These are phyloP conservation scores for Selenia dentaria DNA, from an alignment of 2,888 invertebrate species.

Conservation along the genomic window DNA sequence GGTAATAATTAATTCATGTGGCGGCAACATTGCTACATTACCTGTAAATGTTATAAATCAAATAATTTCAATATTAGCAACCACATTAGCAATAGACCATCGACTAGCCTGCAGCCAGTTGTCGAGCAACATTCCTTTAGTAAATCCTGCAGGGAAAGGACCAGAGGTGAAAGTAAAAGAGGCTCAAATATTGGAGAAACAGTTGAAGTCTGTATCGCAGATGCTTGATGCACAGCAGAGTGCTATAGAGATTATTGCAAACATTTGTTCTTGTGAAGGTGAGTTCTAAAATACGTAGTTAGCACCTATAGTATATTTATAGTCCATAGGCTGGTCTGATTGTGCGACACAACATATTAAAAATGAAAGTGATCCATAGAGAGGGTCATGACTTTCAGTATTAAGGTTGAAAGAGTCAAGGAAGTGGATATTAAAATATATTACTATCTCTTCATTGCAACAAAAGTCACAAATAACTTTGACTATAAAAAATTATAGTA, in stretches of 20 bases:
- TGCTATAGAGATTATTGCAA: slow-evolving; percentile 88
- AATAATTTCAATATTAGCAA: slow-evolving; percentile 78
- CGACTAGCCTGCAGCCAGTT: slow-evolving; percentile 74
- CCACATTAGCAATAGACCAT: slow-evolving; percentile 82
- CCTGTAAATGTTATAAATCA: slow-evolving; percentile 74
- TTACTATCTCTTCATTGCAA: no score
- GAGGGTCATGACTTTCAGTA: no score
- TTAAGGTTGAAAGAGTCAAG: no score
- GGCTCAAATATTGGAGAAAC: slow-evolving; percentile 69
- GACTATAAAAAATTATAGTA: no score
- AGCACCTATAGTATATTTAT: no score
- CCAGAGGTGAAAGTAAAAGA: slow-evolving; percentile 61
- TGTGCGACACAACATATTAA: no score
- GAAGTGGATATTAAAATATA: no score
- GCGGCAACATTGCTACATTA: slow-evolving; percentile 63
- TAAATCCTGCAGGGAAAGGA: slow-evolving; percentile 53
- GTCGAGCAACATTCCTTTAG: slow-evolving; percentile 75
- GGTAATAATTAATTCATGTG: slow-evolving; percentile 81
- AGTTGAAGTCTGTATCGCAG: slow-evolving; percentile 76
- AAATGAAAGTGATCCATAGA: no score
- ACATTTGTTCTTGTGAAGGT: slow-evolving; percentile 88
- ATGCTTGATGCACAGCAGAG: slow-evolving; percentile 88
- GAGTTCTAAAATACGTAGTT: slow-evolving; percentile 39
- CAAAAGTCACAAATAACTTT: no score
- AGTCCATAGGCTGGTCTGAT: no score